These are phyloP conservation scores for Agrilus mali DNA, from an alignment of 2,888 invertebrate species.

Conservation along the genomic window DNA sequence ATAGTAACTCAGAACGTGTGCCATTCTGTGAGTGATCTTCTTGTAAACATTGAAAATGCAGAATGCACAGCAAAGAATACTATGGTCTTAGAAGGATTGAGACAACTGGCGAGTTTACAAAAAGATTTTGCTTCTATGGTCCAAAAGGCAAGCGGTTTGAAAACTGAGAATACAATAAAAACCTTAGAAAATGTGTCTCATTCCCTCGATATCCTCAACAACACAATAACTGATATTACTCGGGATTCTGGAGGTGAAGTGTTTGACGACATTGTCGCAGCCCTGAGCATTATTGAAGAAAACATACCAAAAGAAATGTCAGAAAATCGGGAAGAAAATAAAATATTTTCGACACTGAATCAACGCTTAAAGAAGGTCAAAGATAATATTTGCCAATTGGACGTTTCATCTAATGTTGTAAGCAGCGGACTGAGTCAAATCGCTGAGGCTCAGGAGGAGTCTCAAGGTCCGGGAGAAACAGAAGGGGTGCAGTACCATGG, in stretches of 20 bases:
- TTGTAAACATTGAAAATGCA: slow-evolving; percentile 28
- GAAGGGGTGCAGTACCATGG: slow-evolving; percentile 1
- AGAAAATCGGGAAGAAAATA: slow-evolving; percentile 17
- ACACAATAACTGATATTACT: slow-evolving; percentile 24
- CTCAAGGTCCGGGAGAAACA: slow-evolving; percentile 3
- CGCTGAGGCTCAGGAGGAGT: slow-evolving; percentile 8
- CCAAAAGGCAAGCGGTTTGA: slow-evolving; percentile 20
- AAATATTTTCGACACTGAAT: slow-evolving; percentile 23
- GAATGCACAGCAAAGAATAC: slow-evolving; percentile 23
- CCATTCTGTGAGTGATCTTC: slow-evolving; percentile 27
- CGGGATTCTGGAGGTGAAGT: slow-evolving; percentile 18
- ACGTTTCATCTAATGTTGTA: background rate
- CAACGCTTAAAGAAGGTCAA: slow-evolving; percentile 23
- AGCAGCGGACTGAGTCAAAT: slow-evolving; percentile 12
- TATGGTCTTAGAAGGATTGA: slow-evolving; percentile 24
- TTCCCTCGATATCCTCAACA: slow-evolving; percentile 35
- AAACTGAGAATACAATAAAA: slow-evolving; percentile 28
- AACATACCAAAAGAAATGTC: slow-evolving; percentile 23
- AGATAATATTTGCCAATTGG: slow-evolving; percentile 20
- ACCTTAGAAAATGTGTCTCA: slow-evolving; percentile 38
- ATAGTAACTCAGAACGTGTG: slow-evolving; percentile 28
- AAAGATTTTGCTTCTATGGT: slow-evolving; percentile 27
- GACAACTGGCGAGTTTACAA: slow-evolving; percentile 28
- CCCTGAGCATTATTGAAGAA: slow-evolving; percentile 28
- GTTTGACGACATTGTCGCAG: slow-evolving; percentile 26